Evolutionary conservation across 2,113 vertebrate genomes (phyloP).

Genomic region (Heliornis fulica): DNA sequence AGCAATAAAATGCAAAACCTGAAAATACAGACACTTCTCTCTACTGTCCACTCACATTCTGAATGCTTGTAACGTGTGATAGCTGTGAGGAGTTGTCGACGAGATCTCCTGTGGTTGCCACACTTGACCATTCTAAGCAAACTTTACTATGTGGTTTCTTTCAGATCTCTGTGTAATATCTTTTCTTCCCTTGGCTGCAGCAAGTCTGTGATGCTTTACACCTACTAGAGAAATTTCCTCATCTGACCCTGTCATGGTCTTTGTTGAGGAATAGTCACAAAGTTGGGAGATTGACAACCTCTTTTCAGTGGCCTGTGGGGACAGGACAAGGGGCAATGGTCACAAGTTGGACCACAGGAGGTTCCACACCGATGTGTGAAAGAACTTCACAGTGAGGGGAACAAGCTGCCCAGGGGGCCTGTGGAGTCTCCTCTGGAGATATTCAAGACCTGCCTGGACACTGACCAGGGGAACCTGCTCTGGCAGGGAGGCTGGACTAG

Average conservation of each 20-base stretch:
- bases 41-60: not conserved
- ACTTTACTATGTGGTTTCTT: not conserved
- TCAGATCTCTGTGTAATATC: not conserved
- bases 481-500: too few relatives aligned
- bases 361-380: too few relatives aligned
- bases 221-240: not conserved
- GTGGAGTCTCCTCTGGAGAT: too few relatives aligned
- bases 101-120: not conserved
- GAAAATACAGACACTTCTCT: not conserved
- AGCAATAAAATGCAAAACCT: not conserved
- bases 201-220: not conserved
- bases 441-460: too few relatives aligned
- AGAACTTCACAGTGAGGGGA: too few relatives aligned
- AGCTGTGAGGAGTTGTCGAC: accelerated
- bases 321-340: too few relatives aligned
- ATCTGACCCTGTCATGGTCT: not conserved
- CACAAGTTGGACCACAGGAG: too few relatives aligned
- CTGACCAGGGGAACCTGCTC: too few relatives aligned
- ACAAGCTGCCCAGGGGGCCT: too few relatives aligned
- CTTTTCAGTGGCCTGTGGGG: too few relatives aligned
- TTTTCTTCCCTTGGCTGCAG: not conserved
- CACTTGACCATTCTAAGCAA: not conserved
- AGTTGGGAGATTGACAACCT: too few relatives aligned
- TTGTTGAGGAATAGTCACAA: not conserved
- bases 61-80: not conserved